Conservation (phyloP, 2,797 vertebrate species). For the Mus caroli region DNA sequence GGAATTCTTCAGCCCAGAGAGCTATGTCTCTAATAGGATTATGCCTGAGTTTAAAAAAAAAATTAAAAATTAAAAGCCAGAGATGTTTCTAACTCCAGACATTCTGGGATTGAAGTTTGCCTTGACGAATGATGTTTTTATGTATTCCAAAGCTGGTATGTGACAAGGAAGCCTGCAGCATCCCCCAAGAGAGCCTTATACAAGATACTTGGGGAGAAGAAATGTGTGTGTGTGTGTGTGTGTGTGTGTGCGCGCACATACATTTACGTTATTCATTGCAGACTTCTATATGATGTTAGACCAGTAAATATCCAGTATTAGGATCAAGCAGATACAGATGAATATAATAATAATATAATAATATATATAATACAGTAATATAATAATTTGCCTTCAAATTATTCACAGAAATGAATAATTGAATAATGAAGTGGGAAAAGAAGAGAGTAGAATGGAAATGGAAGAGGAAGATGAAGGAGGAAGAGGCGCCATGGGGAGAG, state of each 20-base stretch:
- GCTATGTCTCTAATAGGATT: constrained; percentile 90
- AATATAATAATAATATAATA: background rate
- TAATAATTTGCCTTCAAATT: background rate
- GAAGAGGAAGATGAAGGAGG: background rate
- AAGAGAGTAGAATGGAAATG: background rate
- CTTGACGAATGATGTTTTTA: constrained; percentile 87
- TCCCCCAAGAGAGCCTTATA: constrained; percentile 87
- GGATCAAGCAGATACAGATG: background rate
- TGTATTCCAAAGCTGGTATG: constrained; percentile 87
- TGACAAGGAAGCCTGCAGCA: constrained; percentile 86
- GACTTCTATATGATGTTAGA: background rate
- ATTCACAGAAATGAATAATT: background rate
- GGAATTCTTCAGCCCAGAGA: constrained; percentile 87
- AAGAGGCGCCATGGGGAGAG: background rate
- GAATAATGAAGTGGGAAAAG: background rate
- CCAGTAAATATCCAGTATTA: background rate
- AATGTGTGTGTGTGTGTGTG: background rate
- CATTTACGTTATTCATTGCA: background rate
- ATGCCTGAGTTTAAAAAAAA: constrained; percentile 76
- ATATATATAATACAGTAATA: too few species aligned
- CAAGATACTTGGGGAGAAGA: constrained; percentile 54
- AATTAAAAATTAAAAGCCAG: background rate
- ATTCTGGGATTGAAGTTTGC: constrained; percentile 89
- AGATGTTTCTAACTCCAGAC: constrained; percentile 88
- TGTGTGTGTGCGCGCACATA: too few species aligned